phyloP scores from a whole-genome alignment of 2,888 invertebrate genomes.

The Cacoxenus indagator region DNA sequence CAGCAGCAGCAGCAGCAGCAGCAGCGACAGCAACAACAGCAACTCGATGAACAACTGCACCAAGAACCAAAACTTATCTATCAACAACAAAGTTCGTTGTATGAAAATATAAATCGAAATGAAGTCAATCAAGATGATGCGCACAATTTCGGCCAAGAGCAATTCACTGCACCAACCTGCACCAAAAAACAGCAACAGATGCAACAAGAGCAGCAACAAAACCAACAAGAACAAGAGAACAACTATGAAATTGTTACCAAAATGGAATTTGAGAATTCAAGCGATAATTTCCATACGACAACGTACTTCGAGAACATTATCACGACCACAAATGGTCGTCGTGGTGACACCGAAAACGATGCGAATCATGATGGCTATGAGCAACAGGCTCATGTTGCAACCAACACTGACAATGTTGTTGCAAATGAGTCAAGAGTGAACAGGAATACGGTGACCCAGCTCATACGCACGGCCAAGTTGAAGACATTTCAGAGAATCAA shows the following conservation, averaged over 20 bases:
- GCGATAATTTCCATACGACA: slow-evolving; percentile 36
- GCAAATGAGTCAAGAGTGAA: slow-evolving; percentile 19
- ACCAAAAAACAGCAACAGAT: slow-evolving; percentile 69
- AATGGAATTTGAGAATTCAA: slow-evolving; percentile 43
- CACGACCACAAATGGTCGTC: slow-evolving; percentile 29
- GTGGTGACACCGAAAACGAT: slow-evolving; percentile 35
- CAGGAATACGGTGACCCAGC: slow-evolving; percentile 55
- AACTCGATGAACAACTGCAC: slow-evolving; percentile 8
- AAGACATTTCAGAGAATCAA: slow-evolving; percentile 69
- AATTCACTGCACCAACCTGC: slow-evolving; percentile 65
- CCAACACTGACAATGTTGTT: slow-evolving; percentile 11
- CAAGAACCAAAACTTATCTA: slow-evolving; percentile 9
- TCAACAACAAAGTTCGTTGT: slow-evolving; percentile 20
- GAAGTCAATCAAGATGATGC: slow-evolving; percentile 27
- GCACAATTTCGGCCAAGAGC: slow-evolving; percentile 54
- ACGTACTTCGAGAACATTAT: slow-evolving; percentile 42
- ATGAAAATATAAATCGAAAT: slow-evolving; percentile 24
- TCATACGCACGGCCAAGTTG: slow-evolving; percentile 65
- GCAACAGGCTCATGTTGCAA: slow-evolving; percentile 30
- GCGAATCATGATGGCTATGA: slow-evolving; percentile 29
- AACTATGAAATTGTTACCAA: slow-evolving; percentile 42
- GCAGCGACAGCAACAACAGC: slow-evolving; percentile 9
- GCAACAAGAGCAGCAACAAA: slow-evolving; percentile 51
- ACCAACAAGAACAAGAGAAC: slow-evolving; percentile 34
- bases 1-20: slow-evolving; percentile 40